Conservation (phyloP, 1,140 invertebrate genomes). For the Drosophila murphyi region DNA sequence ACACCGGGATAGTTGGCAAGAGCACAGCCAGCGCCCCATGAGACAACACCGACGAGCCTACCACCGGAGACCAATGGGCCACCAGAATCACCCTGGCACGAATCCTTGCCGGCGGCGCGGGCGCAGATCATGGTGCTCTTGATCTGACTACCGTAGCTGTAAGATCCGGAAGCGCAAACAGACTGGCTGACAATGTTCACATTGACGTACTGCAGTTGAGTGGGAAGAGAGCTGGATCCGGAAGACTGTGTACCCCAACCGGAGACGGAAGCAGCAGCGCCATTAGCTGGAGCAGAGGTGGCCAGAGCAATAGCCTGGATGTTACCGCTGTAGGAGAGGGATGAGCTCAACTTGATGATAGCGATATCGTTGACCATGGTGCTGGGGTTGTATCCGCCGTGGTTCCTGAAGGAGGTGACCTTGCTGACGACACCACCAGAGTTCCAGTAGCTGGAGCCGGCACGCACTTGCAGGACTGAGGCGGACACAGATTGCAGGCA, state of each 20-base stretch:
- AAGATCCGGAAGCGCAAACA: conserved; percentile 23
- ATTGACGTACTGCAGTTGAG: conserved; percentile 60
- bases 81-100: conserved; percentile 84
- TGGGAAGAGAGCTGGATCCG: conserved; percentile 47
- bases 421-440: conserved; percentile 51
- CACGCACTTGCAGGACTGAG: conserved; percentile 54
- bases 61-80: conserved; percentile 82
- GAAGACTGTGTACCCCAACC: conserved; percentile 84
- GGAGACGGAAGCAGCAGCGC: conserved; percentile 72
- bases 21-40: conserved; percentile 86
- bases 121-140: conserved; percentile 84
- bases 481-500: conserved; percentile 84
- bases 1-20: conserved; percentile 85
- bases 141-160: conserved; percentile 60
- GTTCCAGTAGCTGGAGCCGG: conserved; percentile 68
- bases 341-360: conserved; percentile 81
- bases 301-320: conserved; percentile 83
- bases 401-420: conserved; percentile 57
- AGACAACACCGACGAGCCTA: conserved; percentile 85
- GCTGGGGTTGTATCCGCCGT: conserved; percentile 67
- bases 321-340: conserved; percentile 65
- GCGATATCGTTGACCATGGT: conserved; percentile 85
- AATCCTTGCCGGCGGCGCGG: conserved; percentile 59
- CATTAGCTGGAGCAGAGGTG: conserved; percentile 53
- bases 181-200: conserved; percentile 56